phyloP scores from a whole-genome alignment of 2,888 invertebrate genomes.

The Quadriops clusia region DNA sequence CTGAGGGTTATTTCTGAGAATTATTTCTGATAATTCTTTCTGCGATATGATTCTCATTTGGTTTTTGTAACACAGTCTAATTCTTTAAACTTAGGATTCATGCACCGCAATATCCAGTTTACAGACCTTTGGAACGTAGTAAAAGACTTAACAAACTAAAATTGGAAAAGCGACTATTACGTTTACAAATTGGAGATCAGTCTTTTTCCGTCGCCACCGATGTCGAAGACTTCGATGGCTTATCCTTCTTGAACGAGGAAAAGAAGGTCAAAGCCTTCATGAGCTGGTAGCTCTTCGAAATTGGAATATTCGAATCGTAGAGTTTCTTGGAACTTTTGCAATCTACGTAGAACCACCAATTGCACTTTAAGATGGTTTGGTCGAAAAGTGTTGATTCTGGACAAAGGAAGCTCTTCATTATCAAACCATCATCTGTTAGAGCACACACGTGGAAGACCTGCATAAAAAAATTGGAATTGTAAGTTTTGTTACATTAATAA shows the following conservation, averaged over 20 bases:
- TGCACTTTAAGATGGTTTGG: conserved; percentile 82
- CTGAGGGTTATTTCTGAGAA: too few relatives aligned
- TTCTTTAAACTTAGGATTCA: too few relatives aligned
- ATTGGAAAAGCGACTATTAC: too few relatives aligned
- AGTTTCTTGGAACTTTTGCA: conserved; percentile 69
- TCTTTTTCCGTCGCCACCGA: too few relatives aligned
- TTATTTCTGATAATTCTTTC: too few relatives aligned
- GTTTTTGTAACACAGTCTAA: too few relatives aligned
- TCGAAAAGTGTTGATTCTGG: conserved; percentile 86
- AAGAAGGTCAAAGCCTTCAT: conserved; percentile 86
- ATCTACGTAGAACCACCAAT: conserved; percentile 92
- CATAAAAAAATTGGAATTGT: conserved; percentile 19
- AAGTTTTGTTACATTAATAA: too few relatives aligned
- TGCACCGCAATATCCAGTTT: too few relatives aligned
- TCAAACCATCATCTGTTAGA: conserved; percentile 74
- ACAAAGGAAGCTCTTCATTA: conserved; percentile 85
- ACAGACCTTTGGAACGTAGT: too few relatives aligned
- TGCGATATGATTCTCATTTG: too few relatives aligned
- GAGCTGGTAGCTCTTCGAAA: conserved; percentile 82
- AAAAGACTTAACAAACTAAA: too few relatives aligned
- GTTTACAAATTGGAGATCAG: too few relatives aligned
- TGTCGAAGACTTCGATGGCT: conserved; percentile 17
- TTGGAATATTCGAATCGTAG: conserved; percentile 82
- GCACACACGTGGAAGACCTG: conserved; percentile 89
- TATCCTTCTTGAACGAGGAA: conserved; percentile 67